Evolutionary conservation across 2,797 vertebrate species (phyloP).

Genomic region (Alfaro cultratus): DNA sequence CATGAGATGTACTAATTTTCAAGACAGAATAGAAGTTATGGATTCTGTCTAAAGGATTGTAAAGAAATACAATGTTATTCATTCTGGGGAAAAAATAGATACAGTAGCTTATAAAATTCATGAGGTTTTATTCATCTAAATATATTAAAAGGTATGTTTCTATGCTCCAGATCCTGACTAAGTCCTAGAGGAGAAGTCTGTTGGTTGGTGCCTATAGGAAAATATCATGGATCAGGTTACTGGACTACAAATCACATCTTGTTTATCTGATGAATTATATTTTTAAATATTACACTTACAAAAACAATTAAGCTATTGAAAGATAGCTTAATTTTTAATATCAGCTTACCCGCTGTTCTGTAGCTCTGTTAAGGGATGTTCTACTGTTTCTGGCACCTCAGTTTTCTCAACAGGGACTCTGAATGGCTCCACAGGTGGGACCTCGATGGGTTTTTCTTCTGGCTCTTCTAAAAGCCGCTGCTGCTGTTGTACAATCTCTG

Average conservation of each 20-base stretch:
- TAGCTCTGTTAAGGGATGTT: constrained; percentile 49
- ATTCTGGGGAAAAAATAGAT: background rate
- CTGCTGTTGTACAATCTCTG: constrained; percentile 33
- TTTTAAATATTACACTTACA: background rate
- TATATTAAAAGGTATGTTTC: background rate
- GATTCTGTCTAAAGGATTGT: background rate
- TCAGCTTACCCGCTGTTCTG: constrained; percentile 71
- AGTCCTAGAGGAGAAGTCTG: background rate
- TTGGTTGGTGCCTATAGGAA: background rate
- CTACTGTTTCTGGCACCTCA: constrained; percentile 23
- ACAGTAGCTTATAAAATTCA: background rate
- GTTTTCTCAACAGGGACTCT: constrained; percentile 28
- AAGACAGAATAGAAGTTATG: background rate
- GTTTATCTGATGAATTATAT: background rate
- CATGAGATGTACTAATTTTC: constrained; percentile 5
- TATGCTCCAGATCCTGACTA: background rate
- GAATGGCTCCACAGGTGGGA: constrained; percentile 32
- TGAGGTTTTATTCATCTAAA: background rate
- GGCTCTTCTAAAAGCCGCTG: constrained; percentile 30
- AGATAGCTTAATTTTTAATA: background rate
- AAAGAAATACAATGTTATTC: background rate
- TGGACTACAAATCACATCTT: background rate
- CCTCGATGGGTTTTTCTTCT: constrained; percentile 35
- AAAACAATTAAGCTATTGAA: background rate
- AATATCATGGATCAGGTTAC: background rate